phyloP scores from a whole-genome alignment of 2,113 vertebrate species.

The Nothocercus nigrocapillus region DNA sequence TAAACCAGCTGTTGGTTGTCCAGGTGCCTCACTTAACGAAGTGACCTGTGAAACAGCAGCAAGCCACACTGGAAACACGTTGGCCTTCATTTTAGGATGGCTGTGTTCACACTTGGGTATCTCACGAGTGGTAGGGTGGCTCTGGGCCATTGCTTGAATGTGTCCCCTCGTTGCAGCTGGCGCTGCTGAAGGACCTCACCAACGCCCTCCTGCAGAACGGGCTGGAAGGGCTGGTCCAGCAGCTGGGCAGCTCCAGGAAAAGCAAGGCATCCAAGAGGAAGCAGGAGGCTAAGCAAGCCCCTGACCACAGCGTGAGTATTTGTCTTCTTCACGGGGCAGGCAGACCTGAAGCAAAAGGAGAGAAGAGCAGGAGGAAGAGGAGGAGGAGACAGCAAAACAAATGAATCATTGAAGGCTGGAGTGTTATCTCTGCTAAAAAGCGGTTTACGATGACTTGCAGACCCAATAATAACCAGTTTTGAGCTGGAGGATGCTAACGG shows the following conservation, averaged over 20 bases:
- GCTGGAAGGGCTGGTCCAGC: constrained; percentile 77
- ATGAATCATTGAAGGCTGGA: background rate
- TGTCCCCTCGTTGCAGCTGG: constrained; percentile 74
- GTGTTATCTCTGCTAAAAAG: background rate
- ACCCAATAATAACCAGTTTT: background rate
- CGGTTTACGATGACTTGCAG: background rate
- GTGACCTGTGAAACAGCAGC: background rate
- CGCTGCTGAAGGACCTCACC: constrained; percentile 85
- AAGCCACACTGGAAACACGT: rapidly evolving
- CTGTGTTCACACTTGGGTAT: rapidly evolving
- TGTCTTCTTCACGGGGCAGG: background rate
- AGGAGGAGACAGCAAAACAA: background rate
- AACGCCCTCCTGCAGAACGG: constrained; percentile 81
- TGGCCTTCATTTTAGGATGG: rapidly evolving
- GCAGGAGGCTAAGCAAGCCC: constrained; percentile 67
- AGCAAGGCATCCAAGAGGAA: constrained; percentile 56
- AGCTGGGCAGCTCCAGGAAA: constrained; percentile 60
- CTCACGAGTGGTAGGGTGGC: background rate
- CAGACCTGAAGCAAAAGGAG: background rate
- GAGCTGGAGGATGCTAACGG: background rate
- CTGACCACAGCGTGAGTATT: constrained; percentile 68
- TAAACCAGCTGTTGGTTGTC: rapidly evolving
- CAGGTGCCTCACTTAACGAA: background rate
- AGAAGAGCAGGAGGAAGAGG: background rate
- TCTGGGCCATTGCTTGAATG: background rate